phyloP scores from a whole-genome alignment of 64 coral and sea anemone genomes.

The Stylophora pistillata region DNA sequence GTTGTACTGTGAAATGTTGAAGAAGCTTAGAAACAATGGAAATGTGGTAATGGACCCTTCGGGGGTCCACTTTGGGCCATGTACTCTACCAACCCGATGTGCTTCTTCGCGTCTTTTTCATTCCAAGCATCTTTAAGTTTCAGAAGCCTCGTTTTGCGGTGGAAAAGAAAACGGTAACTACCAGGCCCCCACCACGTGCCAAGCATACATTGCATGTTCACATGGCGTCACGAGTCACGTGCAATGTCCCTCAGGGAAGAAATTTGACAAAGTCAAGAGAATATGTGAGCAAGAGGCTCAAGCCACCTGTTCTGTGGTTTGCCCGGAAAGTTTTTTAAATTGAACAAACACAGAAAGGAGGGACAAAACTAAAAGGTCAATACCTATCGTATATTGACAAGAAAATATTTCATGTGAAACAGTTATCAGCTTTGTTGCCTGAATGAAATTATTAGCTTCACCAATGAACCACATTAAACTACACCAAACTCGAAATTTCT shows the following conservation, averaged over 20 bases:
- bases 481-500: too few relatives aligned
- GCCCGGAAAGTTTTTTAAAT: background rate
- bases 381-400: too few relatives aligned
- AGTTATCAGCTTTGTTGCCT: too few relatives aligned
- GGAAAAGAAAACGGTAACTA: slow-evolving; percentile 49
- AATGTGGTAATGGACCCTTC: too few relatives aligned
- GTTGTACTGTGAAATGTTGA: too few relatives aligned
- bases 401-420: too few relatives aligned
- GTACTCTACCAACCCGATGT: too few relatives aligned
- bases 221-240: slow-evolving; percentile 46
- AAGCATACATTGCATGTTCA: slow-evolving; percentile 46
- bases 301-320: background rate
- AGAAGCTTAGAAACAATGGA: too few relatives aligned
- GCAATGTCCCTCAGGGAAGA: slow-evolving; percentile 28
- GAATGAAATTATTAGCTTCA: too few relatives aligned
- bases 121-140: slow-evolving; percentile 23
- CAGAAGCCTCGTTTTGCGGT: slow-evolving; percentile 35
- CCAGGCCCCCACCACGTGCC: slow-evolving; percentile 17
- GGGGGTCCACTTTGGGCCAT: too few relatives aligned
- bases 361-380: background rate
- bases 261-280: slow-evolving; percentile 20
- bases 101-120: background rate
- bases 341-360: background rate
- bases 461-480: too few relatives aligned
- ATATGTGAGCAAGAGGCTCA: background rate